These are phyloP conservation scores for Porites rus DNA, from an alignment of 92 coral and sea anemone genomes.

Conservation along the genomic window DNA sequence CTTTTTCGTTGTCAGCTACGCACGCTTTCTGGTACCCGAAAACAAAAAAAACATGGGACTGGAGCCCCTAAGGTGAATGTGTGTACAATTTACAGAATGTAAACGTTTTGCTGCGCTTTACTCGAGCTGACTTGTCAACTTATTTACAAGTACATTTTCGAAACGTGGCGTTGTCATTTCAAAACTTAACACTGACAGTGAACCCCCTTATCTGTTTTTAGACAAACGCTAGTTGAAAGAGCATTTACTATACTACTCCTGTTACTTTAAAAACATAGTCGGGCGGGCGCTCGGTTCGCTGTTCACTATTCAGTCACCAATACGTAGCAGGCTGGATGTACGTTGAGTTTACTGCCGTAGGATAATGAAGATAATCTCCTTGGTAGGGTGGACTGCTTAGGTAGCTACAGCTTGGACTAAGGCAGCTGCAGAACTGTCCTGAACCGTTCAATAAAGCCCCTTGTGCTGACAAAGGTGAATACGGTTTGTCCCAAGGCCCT, in stretches of 20 bases:
- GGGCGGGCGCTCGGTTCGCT: neutral
- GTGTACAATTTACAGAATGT: constrained; percentile 8
- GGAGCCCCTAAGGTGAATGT: neutral
- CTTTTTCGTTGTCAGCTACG: neutral
- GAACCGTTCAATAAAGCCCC: constrained; percentile 80
- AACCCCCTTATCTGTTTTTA: constrained; percentile 25
- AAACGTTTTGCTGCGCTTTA: constrained; percentile 24
- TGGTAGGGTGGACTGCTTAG: constrained; percentile 76
- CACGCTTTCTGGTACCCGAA: constrained; percentile 5
- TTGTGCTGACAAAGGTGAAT: constrained; percentile 58
- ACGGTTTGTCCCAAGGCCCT: constrained; percentile 93
- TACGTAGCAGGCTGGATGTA: constrained; percentile 77
- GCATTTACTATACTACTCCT: constrained; percentile 37
- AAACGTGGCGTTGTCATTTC: constrained; percentile 7
- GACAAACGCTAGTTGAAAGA: constrained; percentile 26
- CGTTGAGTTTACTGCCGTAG: constrained; percentile 75
- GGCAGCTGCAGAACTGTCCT: constrained; percentile 91
- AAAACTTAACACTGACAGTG: constrained; percentile 3
- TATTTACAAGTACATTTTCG: constrained; percentile 25
- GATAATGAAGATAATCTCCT: constrained; percentile 82
- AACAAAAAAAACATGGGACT: too few relatives aligned
- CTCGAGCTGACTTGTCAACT: neutral
- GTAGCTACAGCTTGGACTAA: constrained; percentile 82
- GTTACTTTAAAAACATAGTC: constrained; percentile 40
- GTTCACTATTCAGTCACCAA: constrained; percentile 56